Evolutionary conservation across 2,888 invertebrate genomes (phyloP), one percentile per base, ranked within the genome.

Genomic region (Nudaria mundana): DNA sequence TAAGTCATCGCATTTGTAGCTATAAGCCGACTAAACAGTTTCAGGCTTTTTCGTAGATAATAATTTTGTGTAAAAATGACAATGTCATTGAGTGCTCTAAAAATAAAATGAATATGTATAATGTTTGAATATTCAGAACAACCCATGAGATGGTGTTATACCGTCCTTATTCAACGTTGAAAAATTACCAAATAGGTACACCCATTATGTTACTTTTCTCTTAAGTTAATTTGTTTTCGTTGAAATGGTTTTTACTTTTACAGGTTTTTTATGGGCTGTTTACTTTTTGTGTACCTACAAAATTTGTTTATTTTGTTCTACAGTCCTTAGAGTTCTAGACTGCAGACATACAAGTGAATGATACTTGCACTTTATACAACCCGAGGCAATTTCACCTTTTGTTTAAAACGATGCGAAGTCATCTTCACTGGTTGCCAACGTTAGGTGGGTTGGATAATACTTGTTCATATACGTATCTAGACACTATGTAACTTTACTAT

Each of bases 361-460:
- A 60, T n/a, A 56, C 55, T 36, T 44, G 54, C 73, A 74, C 67
- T 70, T 66, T 68, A 68, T 53, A 66, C 68, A 53, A 68, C 78
- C 78, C 54, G 71, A 59, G 72, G 78, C 79, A 74, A 77, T 82
- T 81, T 79, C 68, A 73, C 63, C 81, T 75, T 81, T 84, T 85
- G 84, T 86, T 79, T 76, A 73, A 80, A 83, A 81, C 80, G 75
- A 80, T 72, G 72, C 75, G 72, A 63, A 74, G 76, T 74, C 71
- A 71, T 73, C 77, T 75, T 73, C 66, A 53, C 62, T 59, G 60
- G 60, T 67, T 48, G 58, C 72, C 71, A 65, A 71, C 63, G 55
- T 56, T 74, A 76, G 79, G 77, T 76, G 76, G 71, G 68, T 65
- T 74, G 79, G 79, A 82, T 78, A 80, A 73, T 78, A 77, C 76